These are phyloP conservation scores for Rhyacophila brunnea DNA, from an alignment of 1,140 invertebrate species.

Conservation along the genomic window DNA sequence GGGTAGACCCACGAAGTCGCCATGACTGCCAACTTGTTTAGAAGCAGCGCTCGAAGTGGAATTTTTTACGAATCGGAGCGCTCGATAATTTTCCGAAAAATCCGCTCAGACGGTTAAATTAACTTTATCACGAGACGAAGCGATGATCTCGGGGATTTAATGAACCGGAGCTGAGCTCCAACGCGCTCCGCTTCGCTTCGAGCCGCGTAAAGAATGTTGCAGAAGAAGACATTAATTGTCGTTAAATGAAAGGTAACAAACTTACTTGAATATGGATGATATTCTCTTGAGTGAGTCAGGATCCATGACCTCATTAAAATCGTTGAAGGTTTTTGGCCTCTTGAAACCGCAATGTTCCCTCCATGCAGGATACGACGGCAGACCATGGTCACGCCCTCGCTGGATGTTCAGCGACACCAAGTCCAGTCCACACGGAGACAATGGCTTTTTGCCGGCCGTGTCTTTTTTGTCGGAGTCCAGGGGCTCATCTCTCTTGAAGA, in stretches of 20 bases:
- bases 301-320: constrained; percentile 68
- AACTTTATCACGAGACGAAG: too few species aligned
- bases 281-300: constrained; percentile 61
- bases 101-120: too few species aligned
- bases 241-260: constrained; percentile 3
- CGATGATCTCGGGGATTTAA: too few species aligned
- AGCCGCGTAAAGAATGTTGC: too few species aligned
- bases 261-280: constrained; percentile 63
- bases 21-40: too few species aligned
- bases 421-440: constrained; percentile 71
- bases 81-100: too few species aligned
- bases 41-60: too few species aligned
- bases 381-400: constrained; percentile 84
- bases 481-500: constrained; percentile 64
- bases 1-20: too few species aligned
- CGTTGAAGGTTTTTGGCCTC: constrained; percentile 68
- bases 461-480: constrained; percentile 23
- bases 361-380: constrained; percentile 77
- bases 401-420: constrained; percentile 85
- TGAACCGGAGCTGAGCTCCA: too few species aligned
- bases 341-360: constrained; percentile 72
- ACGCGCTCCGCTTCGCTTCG: too few species aligned
- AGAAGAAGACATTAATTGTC: too few species aligned
- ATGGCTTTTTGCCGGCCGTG: constrained; percentile 19
- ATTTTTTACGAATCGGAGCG: too few species aligned